phyloP scores from a whole-genome alignment of 2,888 invertebrate genomes.

The Drosophila cracens region DNA sequence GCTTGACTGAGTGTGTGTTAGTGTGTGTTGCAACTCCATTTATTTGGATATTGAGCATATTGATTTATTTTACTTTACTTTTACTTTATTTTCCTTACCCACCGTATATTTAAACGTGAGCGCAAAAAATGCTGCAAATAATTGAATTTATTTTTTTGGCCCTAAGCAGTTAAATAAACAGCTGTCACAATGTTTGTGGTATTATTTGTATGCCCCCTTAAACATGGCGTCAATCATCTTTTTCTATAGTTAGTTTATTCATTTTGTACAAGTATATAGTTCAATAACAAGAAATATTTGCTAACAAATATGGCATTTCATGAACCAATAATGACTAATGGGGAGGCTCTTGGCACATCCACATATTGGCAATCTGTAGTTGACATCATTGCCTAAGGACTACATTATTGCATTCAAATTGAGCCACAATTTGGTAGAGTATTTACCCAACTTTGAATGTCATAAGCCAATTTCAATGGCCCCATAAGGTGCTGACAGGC shows the following conservation, averaged over 20 bases:
- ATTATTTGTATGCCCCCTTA: not conserved
- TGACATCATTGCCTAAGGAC: slow-evolving; percentile 12
- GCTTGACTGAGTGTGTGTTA: slow-evolving; percentile 8
- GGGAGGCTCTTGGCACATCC: slow-evolving; percentile 6
- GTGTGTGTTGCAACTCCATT: slow-evolving; percentile 61
- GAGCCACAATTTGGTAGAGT: slow-evolving; percentile 28
- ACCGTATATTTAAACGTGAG: not conserved
- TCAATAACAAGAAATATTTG: not conserved
- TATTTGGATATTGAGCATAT: slow-evolving; percentile 63
- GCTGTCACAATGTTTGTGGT: not conserved
- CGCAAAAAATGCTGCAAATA: not conserved
- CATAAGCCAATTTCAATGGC: slow-evolving; percentile 60
- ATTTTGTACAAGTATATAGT: not conserved
- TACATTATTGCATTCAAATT: slow-evolving; percentile 34
- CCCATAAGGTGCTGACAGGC: slow-evolving; percentile 44
- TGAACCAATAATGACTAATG: slow-evolving; percentile 29
- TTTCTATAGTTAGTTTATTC: not conserved
- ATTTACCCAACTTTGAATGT: slow-evolving; percentile 49
- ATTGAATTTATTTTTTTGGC: not conserved
- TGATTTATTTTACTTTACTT: slow-evolving; percentile 45
- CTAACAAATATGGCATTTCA: not conserved
- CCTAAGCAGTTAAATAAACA: not conserved
- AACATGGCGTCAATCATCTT: not conserved
- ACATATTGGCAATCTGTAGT: slow-evolving; percentile 24
- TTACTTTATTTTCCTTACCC: slow-evolving; percentile 3